These are phyloP conservation scores for Gobio gobio DNA, from an alignment of 2,113 vertebrate genomes.

Conservation along the genomic window DNA sequence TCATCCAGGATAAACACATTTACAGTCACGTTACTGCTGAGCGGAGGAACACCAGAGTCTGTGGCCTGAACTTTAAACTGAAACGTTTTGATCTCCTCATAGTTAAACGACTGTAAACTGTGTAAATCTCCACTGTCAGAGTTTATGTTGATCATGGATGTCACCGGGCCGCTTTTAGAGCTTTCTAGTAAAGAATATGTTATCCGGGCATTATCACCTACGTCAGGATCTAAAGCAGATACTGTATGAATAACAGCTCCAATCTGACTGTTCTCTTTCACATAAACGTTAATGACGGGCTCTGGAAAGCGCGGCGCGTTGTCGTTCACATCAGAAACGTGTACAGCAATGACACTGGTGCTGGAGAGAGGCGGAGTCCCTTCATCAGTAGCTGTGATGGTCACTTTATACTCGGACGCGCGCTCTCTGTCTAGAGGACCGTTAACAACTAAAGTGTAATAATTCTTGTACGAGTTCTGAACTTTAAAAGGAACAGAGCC, in stretches of 20 bases:
- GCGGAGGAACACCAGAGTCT: conserved; percentile 69
- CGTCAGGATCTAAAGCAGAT: conserved; percentile 68
- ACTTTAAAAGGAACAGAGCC: too few species aligned
- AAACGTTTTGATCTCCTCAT: conserved; percentile 64
- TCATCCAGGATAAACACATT: conserved; percentile 71
- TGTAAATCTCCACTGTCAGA: conserved; percentile 54
- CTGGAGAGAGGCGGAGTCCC: too few species aligned
- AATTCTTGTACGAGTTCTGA: too few species aligned
- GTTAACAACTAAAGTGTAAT: too few species aligned
- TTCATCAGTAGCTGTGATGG: too few species aligned
- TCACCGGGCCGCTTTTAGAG: conserved; percentile 51
- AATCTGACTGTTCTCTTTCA: conserved; percentile 74
- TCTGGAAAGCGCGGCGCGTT: conserved; percentile 56
- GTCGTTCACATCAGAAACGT: too few species aligned
- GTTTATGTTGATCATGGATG: conserved; percentile 64
- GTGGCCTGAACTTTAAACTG: conserved; percentile 71
- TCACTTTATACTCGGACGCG: too few species aligned
- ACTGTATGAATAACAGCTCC: conserved; percentile 69
- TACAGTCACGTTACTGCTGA: conserved; percentile 68
- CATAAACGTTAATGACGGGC: conserved; percentile 64
- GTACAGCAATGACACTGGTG: too few species aligned
- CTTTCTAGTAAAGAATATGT: conserved; percentile 64
- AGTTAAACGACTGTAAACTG: conserved; percentile 55
- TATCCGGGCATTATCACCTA: conserved; percentile 61
- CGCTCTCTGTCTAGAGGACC: too few species aligned